These are phyloP conservation scores for Dasypolia templi DNA, from an alignment of 2,888 invertebrate genomes.

Conservation along the genomic window DNA sequence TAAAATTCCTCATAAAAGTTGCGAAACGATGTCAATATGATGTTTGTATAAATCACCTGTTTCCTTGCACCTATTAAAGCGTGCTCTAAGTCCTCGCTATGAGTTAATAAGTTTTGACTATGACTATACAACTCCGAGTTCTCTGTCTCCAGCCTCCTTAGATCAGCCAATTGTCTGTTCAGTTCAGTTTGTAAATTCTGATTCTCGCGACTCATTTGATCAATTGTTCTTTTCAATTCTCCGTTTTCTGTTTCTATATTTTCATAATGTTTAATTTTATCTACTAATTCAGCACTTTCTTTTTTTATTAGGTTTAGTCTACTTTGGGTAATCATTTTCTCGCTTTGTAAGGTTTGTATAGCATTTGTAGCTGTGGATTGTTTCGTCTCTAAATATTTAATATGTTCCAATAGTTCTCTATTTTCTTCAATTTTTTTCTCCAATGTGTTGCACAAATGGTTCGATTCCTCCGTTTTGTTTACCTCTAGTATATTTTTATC, in stretches of 20 bases:
- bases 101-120: constrained; percentile 72
- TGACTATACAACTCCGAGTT: constrained; percentile 75
- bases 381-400: constrained; percentile 68
- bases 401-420: constrained; percentile 67
- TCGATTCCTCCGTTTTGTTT: constrained; percentile 74
- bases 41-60: constrained; percentile 72
- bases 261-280: constrained; percentile 76
- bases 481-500: constrained; percentile 71
- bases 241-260: constrained; percentile 73
- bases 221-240: constrained; percentile 71
- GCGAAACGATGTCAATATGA: not conserved
- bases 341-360: constrained; percentile 68
- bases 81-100: constrained; percentile 80
- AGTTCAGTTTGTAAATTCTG: constrained; percentile 75
- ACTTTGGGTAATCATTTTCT: constrained; percentile 71
- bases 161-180: constrained; percentile 66
- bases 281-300: constrained; percentile 74
- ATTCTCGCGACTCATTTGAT: constrained; percentile 74
- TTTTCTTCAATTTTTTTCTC: constrained; percentile 79
- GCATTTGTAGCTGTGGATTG: constrained; percentile 56
- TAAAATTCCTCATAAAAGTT: not conserved
- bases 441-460: constrained; percentile 71
- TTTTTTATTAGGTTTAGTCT: constrained; percentile 72
- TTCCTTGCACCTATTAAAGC: constrained; percentile 76
- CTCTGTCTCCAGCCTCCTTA: constrained; percentile 73